Evolutionary conservation across 2,113 vertebrate genomes (phyloP).

Genomic region (Lota lota): DNA sequence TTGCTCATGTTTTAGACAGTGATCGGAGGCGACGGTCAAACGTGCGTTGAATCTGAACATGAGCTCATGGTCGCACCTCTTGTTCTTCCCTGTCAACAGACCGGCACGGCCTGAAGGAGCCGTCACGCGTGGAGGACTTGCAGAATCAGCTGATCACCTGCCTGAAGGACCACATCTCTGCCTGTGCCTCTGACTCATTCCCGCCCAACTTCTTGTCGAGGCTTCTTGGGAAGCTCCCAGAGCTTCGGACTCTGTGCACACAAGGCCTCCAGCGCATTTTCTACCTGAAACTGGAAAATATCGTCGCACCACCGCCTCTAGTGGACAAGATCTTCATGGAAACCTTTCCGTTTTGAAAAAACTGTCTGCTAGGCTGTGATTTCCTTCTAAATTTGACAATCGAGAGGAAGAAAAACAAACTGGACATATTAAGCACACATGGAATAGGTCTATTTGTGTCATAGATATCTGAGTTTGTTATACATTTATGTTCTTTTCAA

Average conservation of each 20-base stretch:
- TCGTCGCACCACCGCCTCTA: constrained; percentile 88
- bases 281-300: constrained; percentile 92
- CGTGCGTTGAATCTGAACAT: background rate
- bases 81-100: constrained; percentile 65
- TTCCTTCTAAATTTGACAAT: constrained; percentile 7
- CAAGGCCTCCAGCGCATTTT: constrained; percentile 95
- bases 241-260: constrained; percentile 90
- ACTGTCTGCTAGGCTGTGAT: constrained; percentile 9
- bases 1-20: background rate
- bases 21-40: no score
- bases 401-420: background rate
- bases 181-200: constrained; percentile 63
- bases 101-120: constrained; percentile 88
- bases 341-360: constrained; percentile 85
- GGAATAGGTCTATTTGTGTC: no score
- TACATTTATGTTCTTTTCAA: no score
- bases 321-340: constrained; percentile 97
- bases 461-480: no score
- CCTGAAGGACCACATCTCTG: constrained; percentile 87
- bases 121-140: constrained; percentile 86
- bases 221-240: constrained; percentile 87
- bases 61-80: background rate
- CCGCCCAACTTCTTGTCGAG: constrained; percentile 85
- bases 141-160: constrained; percentile 89
- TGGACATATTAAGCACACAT: background rate